Percentiles rank a stretch among this genome's conserved stretches.
phyloP scores from a whole-genome alignment of 35 echinoderm and acorn worm species.

The Ptychodera flava region DNA sequence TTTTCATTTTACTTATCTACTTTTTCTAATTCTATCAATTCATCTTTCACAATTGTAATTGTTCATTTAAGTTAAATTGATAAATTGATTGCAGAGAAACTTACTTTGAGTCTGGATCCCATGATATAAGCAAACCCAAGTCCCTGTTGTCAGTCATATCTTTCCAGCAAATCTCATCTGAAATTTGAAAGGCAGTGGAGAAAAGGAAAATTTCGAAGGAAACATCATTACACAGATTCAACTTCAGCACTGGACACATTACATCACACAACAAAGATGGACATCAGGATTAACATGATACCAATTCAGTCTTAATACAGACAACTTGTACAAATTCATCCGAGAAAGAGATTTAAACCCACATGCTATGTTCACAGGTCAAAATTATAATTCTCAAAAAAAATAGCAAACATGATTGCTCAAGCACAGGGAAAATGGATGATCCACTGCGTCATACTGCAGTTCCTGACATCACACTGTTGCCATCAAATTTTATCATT shows the following conservation, averaged over 20 bases:
- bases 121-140: slow-evolving; percentile 62
- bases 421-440: too few relatives aligned
- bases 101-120: slow-evolving; percentile 65
- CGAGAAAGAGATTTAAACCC: slow-evolving; percentile 15
- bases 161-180: slow-evolving; percentile 84
- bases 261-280: slow-evolving; percentile 49
- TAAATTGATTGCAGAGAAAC: too few relatives aligned
- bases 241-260: slow-evolving; percentile 36
- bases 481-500: too few relatives aligned
- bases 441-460: too few relatives aligned
- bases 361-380: not conserved
- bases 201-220: slow-evolving; percentile 5
- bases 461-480: too few relatives aligned
- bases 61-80: too few relatives aligned
- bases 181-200: not conserved
- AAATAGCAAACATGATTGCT: too few relatives aligned
- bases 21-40: too few relatives aligned
- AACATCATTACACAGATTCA: not conserved
- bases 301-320: not conserved
- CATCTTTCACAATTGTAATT: too few relatives aligned
- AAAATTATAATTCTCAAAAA: not conserved
- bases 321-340: slow-evolving; percentile 5
- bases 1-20: too few relatives aligned
- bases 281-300: not conserved
- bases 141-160: slow-evolving; percentile 83